phyloP scores from a whole-genome alignment of 2,888 invertebrate species.

The Nebria brevicollis region DNA sequence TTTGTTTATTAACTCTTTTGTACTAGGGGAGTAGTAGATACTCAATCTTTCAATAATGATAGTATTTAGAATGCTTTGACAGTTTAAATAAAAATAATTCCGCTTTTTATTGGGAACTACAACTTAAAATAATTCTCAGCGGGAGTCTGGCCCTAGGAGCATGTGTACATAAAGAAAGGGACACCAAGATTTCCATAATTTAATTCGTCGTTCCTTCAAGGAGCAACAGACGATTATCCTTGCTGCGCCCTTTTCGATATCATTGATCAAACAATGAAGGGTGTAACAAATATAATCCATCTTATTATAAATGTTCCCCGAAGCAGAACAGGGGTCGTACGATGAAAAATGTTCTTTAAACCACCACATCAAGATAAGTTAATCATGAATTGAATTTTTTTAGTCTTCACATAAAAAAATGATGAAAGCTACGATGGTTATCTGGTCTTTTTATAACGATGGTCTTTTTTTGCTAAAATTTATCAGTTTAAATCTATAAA shows the following conservation, averaged over 20 bases:
- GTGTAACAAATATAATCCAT: slow-evolving; percentile 42
- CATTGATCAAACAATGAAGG: slow-evolving; percentile 44
- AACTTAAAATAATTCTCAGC: slow-evolving; percentile 33
- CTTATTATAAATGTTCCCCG: slow-evolving; percentile 37
- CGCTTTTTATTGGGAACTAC: slow-evolving; percentile 29
- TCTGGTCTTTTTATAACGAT: neutral
- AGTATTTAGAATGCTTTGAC: neutral
- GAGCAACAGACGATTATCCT: slow-evolving; percentile 56
- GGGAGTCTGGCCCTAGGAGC: slow-evolving; percentile 16
- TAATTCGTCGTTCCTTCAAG: slow-evolving; percentile 57
- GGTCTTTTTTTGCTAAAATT: neutral
- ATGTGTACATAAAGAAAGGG: slow-evolving; percentile 18
- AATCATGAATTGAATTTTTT: slow-evolving; percentile 39
- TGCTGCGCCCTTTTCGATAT: slow-evolving; percentile 31
- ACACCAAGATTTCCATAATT: slow-evolving; percentile 57
- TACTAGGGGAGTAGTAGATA: too few relatives aligned
- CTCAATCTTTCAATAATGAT: too few relatives aligned
- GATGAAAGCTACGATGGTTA: neutral
- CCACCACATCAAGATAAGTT: slow-evolving; percentile 35
- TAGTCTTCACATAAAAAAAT: neutral
- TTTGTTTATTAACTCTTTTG: too few relatives aligned
- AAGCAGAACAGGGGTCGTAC: slow-evolving; percentile 25
- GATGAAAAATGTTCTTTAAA: slow-evolving; percentile 43
- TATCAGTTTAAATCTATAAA: neutral
- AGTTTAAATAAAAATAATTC: neutral